A percentile compares a stretch with the other conserved stretches of the same genome.
phyloP scores from a whole-genome alignment of 2,888 invertebrate species.

The Malthinus seriepunctatus region DNA sequence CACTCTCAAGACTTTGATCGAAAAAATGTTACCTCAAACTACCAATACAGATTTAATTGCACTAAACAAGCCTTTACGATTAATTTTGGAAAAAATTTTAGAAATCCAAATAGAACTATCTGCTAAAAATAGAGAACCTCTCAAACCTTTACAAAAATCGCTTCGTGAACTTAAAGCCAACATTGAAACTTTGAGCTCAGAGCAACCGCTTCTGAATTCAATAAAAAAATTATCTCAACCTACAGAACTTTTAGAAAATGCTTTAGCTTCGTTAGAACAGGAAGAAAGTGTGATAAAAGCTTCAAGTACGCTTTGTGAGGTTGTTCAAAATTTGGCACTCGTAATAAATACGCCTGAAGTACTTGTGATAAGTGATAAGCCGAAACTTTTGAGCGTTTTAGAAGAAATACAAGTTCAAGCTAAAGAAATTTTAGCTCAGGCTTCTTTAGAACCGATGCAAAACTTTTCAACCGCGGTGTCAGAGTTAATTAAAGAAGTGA shows the following conservation, averaged over 20 bases:
- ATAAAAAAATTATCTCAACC: not conserved
- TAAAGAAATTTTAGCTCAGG: slow-evolving; percentile 10
- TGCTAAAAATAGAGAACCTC: no score
- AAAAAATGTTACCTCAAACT: no score
- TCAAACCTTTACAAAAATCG: no score
- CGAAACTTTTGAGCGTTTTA: not conserved
- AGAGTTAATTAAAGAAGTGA: not conserved
- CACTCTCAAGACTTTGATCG: no score
- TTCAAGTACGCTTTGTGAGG: no score
- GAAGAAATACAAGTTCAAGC: slow-evolving; percentile 13
- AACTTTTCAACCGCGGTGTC: not conserved
- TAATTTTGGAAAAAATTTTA: not conserved
- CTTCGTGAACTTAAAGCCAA: no score
- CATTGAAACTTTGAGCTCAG: not conserved
- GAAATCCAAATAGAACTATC: not conserved
- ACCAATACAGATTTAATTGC: no score
- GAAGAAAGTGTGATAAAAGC: not conserved
- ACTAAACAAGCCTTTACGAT: not conserved
- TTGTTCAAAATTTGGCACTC: not conserved
- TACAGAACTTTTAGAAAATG: not conserved
- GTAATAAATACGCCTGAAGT: not conserved
- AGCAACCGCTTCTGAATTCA: not conserved
- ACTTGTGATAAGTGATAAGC: not conserved
- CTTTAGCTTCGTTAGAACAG: not conserved
- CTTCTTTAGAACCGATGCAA: not conserved